Conservation (phyloP, 2,113 vertebrate species). For the Rhinoderma darwinii region DNA sequence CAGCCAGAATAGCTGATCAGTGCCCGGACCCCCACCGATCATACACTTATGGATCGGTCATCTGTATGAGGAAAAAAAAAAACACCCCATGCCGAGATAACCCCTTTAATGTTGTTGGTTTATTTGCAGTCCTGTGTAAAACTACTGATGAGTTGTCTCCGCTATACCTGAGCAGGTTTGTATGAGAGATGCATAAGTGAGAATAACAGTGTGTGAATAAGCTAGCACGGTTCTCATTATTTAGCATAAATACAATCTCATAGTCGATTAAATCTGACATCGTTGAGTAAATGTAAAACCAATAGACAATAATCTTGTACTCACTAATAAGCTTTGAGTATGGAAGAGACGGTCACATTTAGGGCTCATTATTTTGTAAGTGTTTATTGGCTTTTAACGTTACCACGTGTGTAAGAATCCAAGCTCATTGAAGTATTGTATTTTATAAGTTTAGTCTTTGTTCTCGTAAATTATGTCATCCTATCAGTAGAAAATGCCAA, state of each 20-base stretch:
- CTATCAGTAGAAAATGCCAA: conserved; percentile 50
- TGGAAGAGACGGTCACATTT: conserved; percentile 7
- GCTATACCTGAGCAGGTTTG: neutral
- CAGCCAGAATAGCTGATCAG: too few relatives aligned
- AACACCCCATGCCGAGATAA: too few relatives aligned
- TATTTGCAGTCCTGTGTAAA: neutral
- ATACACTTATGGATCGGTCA: too few relatives aligned
- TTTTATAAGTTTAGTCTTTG: conserved; percentile 39
- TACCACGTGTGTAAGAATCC: conserved; percentile 3
- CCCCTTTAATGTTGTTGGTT: too few relatives aligned
- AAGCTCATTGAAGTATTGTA: conserved; percentile 37
- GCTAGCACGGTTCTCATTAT: neutral
- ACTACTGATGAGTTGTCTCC: neutral
- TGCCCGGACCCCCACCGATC: too few relatives aligned
- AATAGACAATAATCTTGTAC: conserved; percentile 26
- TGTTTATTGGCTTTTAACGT: conserved; percentile 33
- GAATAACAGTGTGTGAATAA: neutral
- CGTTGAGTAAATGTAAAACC: conserved; percentile 30
- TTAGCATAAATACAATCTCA: conserved; percentile 1
- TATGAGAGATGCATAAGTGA: neutral
- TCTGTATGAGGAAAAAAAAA: too few relatives aligned
- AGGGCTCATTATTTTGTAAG: conserved; percentile 44
- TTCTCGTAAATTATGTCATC: conserved; percentile 45
- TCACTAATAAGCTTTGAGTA: conserved; percentile 16
- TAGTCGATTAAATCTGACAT: conserved; percentile 24